Conservation (phyloP, 2,113 vertebrate genomes). For the Nibea albiflora region DNA sequence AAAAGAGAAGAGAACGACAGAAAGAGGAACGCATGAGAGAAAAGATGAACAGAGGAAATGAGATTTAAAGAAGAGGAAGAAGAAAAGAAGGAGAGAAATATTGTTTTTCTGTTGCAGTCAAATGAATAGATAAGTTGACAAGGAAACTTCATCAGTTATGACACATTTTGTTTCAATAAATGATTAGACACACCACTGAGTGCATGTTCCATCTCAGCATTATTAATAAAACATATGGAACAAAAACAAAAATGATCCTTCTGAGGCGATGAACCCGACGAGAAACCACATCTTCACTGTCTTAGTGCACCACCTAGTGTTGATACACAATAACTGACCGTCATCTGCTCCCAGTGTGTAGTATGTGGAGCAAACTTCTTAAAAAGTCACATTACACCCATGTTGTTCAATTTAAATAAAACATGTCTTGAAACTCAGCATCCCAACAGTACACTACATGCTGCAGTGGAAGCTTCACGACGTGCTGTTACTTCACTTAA, state of each 20-base stretch:
- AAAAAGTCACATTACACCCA: background rate
- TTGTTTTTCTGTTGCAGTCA: background rate
- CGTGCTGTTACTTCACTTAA: background rate
- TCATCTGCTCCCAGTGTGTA: background rate
- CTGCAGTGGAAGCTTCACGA: background rate
- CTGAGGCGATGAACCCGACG: background rate
- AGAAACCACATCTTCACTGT: background rate
- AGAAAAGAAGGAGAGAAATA: background rate
- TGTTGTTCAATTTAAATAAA: background rate
- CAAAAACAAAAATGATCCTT: conserved; percentile 18
- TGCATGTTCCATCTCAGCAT: background rate
- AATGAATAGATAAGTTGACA: background rate
- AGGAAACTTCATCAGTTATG: background rate
- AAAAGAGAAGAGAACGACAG: too few relatives aligned
- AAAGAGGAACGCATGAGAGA: background rate
- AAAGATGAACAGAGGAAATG: background rate
- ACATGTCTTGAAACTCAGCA: background rate
- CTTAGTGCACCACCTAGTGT: conserved; percentile 56
- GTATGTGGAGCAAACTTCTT: background rate
- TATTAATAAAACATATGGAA: conserved; percentile 40
- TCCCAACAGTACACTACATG: background rate
- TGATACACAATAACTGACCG: background rate
- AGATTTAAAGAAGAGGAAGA: background rate
- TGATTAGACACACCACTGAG: conserved; percentile 23
- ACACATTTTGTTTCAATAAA: conserved; percentile 36